phyloP scores from a whole-genome alignment of 2,797 vertebrate genomes.

The Tympanoctomys barrerae region DNA sequence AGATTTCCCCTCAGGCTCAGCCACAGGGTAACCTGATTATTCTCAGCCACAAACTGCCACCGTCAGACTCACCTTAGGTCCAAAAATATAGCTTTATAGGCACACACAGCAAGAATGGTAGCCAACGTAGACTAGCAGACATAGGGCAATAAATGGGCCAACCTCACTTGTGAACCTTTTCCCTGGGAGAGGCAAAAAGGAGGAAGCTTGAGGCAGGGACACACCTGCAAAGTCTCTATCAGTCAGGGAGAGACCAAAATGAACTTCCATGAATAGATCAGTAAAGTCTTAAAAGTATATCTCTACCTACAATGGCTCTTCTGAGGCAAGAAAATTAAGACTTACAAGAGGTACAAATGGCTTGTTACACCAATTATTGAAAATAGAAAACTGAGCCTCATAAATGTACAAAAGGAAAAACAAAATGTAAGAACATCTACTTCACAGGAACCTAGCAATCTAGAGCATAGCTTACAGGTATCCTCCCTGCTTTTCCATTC shows the following conservation, averaged over 20 bases:
- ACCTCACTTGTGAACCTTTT: slow-evolving; percentile 73
- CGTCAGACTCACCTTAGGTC: not conserved
- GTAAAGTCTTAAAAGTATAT: slow-evolving; percentile 21
- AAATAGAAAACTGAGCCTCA: slow-evolving; percentile 62
- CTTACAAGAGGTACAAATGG: not conserved
- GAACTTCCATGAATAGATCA: slow-evolving; percentile 44
- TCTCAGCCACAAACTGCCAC: slow-evolving; percentile 19
- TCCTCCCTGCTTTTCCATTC: not conserved
- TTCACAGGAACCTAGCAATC: not conserved
- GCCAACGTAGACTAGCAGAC: slow-evolving; percentile 41
- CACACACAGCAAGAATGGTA: slow-evolving; percentile 29
- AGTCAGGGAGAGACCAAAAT: slow-evolving; percentile 51
- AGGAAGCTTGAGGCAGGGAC: slow-evolving; percentile 42
- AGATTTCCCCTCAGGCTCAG: slow-evolving; percentile 56
- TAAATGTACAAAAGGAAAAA: not conserved
- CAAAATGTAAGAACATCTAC: not conserved
- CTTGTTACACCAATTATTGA: slow-evolving; percentile 29
- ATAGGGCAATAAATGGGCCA: slow-evolving; percentile 53
- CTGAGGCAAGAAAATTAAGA: slow-evolving; percentile 19
- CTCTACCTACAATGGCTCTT: slow-evolving; percentile 29
- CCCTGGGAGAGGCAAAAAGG: slow-evolving; percentile 73
- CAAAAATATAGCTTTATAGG: slow-evolving; percentile 40
- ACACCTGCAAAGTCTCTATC: slow-evolving; percentile 41
- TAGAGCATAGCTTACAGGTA: slow-evolving; percentile 11
- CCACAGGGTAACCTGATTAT: not conserved